phyloP scores from a whole-genome alignment of 1,140 invertebrate species.

The Drosophila tristis region DNA sequence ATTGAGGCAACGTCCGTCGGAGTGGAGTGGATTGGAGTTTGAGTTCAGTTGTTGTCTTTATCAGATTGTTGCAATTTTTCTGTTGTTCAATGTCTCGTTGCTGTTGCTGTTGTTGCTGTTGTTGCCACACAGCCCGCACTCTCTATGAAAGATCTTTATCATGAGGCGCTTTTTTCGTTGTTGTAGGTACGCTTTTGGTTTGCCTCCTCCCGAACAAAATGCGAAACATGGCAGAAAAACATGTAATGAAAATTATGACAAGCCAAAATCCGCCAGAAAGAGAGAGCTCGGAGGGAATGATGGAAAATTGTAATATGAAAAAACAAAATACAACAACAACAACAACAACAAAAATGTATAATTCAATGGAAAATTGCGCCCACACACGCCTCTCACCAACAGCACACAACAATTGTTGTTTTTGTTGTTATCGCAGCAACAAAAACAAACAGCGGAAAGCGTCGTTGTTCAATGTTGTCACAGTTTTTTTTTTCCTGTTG shows the following conservation, averaged over 20 bases:
- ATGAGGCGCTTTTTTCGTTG: slow-evolving; percentile 42
- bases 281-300: slow-evolving; percentile 9
- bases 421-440: slow-evolving; percentile 54
- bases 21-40: slow-evolving; percentile 14
- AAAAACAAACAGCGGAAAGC: slow-evolving; percentile 49
- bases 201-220: slow-evolving; percentile 41
- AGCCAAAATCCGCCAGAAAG: slow-evolving; percentile 56
- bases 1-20: slow-evolving; percentile 29
- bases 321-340: neutral
- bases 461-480: slow-evolving; percentile 63
- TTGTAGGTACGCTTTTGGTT: slow-evolving; percentile 59
- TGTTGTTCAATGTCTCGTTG: slow-evolving; percentile 50
- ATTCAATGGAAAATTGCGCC: slow-evolving; percentile 83
- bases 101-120: slow-evolving; percentile 40
- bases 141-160: slow-evolving; percentile 74
- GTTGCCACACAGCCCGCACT: slow-evolving; percentile 68
- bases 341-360: slow-evolving; percentile 63
- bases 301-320: slow-evolving; percentile 55
- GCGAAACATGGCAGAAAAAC: slow-evolving; percentile 72
- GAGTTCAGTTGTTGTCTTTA: slow-evolving; percentile 68
- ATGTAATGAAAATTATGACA: slow-evolving; percentile 83
- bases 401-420: slow-evolving; percentile 52
- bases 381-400: slow-evolving; percentile 60
- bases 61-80: slow-evolving; percentile 80
- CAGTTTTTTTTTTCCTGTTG: slow-evolving; percentile 28